Base-by-base conservation (phyloP, 2,888 invertebrate genomes). In the Hemistola chrysoprasaria region DNA sequence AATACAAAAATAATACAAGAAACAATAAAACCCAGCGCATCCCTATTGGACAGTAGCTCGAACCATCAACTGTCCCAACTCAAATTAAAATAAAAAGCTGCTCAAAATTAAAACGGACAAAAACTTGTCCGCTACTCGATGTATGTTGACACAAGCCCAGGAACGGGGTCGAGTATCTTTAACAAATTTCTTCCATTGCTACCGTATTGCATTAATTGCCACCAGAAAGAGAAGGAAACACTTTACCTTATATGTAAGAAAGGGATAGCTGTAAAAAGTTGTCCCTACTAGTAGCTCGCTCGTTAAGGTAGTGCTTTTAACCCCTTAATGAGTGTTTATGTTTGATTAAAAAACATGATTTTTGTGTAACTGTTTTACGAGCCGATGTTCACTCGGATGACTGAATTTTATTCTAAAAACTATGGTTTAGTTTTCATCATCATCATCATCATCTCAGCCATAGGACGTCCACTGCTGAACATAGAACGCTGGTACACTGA, bases 151-250 rank as follows among this genome's bases (percentile, higher is more conserved):
- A 74, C 60, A 72, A 65, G 55, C 65, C 62, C 67, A 67, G 68
- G 73, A 81, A 79, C 65, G 73, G 63, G 72, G 69, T 68, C 71
- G 34, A 39, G 66, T 69, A 66, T 62, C 65, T 68, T 76, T 77
- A 79, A 84, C 84, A 83, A 84, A 86, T 84, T 86, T 85, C 82
- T 81, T 76, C 74, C 81, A 77, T 72, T 66, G 84, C 85, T 82
- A 84, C 85, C 77, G 85, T 81, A 78, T 76, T 75, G 84, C 82
- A 82, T 79, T 85, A 85, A 86, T 86, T 85, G 76, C 78, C 59
- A 31, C 52, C 60, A 56, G 62, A 33, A 66, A 76, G 57, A 49
- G 78, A 77, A 35, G 40, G 36, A 34, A 0, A 28, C 53, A 67
- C 23, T 30, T 1, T 29, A 40, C 32, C 22, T 2, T 1, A 0